Conservation (phyloP, 1,140 invertebrate species). For the Dreissena rostriformis region DNA sequence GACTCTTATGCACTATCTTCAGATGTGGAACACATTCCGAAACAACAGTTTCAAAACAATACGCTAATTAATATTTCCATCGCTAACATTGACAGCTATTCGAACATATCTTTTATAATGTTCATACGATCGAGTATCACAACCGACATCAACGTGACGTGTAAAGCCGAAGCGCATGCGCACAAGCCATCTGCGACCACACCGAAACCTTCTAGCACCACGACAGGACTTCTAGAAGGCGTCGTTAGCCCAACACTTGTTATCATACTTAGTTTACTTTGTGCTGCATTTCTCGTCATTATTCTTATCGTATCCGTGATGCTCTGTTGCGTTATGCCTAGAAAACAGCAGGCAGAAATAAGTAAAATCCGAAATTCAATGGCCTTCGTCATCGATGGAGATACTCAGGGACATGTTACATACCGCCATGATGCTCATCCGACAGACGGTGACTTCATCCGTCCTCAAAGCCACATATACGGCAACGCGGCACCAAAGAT, state of each 20-base stretch:
- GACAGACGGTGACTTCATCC: neutral
- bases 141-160: too few relatives aligned
- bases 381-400: neutral
- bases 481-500: neutral
- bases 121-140: too few relatives aligned
- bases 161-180: too few relatives aligned
- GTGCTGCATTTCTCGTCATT: conserved; percentile 3
- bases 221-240: neutral
- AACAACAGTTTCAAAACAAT: too few relatives aligned
- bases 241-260: neutral
- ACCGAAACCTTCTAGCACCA: too few relatives aligned
- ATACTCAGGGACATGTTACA: neutral
- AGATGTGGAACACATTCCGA: too few relatives aligned
- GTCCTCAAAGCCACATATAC: neutral
- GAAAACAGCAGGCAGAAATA: conserved; percentile 9
- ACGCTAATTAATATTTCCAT: too few relatives aligned
- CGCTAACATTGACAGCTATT: too few relatives aligned
- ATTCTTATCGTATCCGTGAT: conserved; percentile 23
- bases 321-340: conserved; percentile 26
- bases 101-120: too few relatives aligned
- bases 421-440: too few relatives aligned
- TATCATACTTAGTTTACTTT: neutral
- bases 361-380: conserved; percentile 1
- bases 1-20: too few relatives aligned
- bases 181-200: too few relatives aligned